Conservation (phyloP, 2,797 vertebrate genomes). For the Hippocampus kuda region DNA sequence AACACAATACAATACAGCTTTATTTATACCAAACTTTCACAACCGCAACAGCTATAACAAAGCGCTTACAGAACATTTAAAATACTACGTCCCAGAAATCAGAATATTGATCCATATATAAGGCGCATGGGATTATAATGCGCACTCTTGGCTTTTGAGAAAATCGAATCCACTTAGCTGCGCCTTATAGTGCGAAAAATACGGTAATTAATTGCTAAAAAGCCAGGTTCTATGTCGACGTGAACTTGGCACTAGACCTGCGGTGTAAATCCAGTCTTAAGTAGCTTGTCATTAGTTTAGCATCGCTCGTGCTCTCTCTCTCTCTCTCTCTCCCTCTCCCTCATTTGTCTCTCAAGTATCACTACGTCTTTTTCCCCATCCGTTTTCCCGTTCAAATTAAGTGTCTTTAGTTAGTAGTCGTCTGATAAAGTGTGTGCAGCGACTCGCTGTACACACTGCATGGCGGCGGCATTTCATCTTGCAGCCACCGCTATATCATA, state of each 20-base stretch:
- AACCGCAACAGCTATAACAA: too few species aligned
- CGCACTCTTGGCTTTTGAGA: too few species aligned
- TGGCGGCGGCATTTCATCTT: slow-evolving; percentile 53
- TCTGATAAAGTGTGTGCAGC: slow-evolving; percentile 54
- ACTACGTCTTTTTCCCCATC: slow-evolving; percentile 1
- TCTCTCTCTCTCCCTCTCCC: slow-evolving; percentile 4
- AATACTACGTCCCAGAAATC: too few species aligned
- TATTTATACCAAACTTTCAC: too few species aligned
- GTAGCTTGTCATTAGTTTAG: neutral
- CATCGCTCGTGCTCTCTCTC: slow-evolving; percentile 4
- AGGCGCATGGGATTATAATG: too few species aligned
- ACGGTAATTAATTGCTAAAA: neutral
- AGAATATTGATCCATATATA: too few species aligned
- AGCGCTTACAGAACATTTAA: too few species aligned
- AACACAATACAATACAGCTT: too few species aligned
- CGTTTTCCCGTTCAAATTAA: slow-evolving; percentile 42
- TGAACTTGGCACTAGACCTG: neutral
- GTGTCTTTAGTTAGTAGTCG: slow-evolving; percentile 46
- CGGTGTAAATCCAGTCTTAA: neutral
- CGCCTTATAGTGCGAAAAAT: too few species aligned
- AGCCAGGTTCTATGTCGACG: neutral
- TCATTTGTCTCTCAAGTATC: slow-evolving; percentile 21
- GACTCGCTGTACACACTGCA: slow-evolving; percentile 40
- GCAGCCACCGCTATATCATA: slow-evolving; percentile 53
- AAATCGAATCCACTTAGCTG: too few species aligned